Base-by-base conservation (phyloP, 1,140 invertebrate genomes). In the Aphaenogaster floridana region DNA sequence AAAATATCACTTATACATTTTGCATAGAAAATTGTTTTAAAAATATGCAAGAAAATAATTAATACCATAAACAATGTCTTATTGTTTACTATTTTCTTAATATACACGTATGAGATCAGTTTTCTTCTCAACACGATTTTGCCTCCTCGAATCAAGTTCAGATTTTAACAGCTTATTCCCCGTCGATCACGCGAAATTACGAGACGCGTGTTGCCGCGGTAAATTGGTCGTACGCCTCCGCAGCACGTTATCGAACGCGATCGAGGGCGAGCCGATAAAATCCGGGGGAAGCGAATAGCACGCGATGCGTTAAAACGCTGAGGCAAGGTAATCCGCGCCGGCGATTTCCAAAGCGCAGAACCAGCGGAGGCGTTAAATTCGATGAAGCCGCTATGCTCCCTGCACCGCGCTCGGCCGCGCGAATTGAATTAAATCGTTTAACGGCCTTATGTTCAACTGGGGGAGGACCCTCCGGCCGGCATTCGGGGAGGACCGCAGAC, bases 351-450 rank as follows among this genome's bases (percentile, higher is more conserved):
- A 64, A 86, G 87, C 74, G 92, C 85, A 91, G 79, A 94, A 91
- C 91, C 88, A 93, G 90, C 91, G 94, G 93, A 93, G 91, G 90
- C 91, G 93, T 93, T 93, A 94, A 94, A 94, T 95, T 94, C 92
- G 83, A 87, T 78, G 83, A 74, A 81, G 86, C 83, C 76, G 57
- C 91, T 87, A 78, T 90, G 91, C 34, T 78, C 68, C 39, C 36
- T 52, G 13, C 39, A 17, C 64, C 11, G 68, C 39, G 66, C 80
- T 86, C 72, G 80, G 15, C 85, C 90, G 85, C 89, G 86, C 91
- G 90, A 94, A 95, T 95, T 92, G 94, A 95, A 95, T 95, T 95
- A 95, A 95, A 95, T 94, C 94, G 94, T 95, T 95, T 94, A 95
- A 95, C 94, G 91, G 93, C 93, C 95, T 95, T 94, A 93, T 93